Evolutionary conservation across 2,797 vertebrate genomes (phyloP).

Genomic region (Centropyge bicolor): DNA sequence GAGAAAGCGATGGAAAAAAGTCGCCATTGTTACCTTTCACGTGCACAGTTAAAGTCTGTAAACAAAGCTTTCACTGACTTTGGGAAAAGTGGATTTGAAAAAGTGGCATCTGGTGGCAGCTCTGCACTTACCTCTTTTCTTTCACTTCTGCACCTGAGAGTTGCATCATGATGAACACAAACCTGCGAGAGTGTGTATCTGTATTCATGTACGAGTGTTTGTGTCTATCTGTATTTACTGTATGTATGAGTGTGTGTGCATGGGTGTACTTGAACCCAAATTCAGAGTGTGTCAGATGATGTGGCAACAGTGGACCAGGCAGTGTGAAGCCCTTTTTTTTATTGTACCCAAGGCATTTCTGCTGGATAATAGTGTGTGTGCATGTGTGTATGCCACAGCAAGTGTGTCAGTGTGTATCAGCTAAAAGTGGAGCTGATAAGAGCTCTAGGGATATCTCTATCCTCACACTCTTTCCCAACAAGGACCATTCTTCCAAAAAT

Average conservation of each 20-base stretch:
- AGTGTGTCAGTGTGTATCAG: slow-evolving; percentile 54
- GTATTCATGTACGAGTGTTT: slow-evolving; percentile 32
- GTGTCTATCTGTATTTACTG: slow-evolving; percentile 36
- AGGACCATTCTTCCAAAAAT: slow-evolving; percentile 60
- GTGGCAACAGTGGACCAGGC: slow-evolving; percentile 49
- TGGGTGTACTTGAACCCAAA: slow-evolving; percentile 33
- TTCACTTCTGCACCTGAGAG: slow-evolving; percentile 57
- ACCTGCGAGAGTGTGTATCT: slow-evolving; percentile 17
- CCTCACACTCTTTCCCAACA: slow-evolving; percentile 54
- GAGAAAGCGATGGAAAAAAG: slow-evolving; percentile 5
- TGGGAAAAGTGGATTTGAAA: slow-evolving; percentile 31
- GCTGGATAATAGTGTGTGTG: slow-evolving; percentile 43
- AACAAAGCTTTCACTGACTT: slow-evolving; percentile 47
- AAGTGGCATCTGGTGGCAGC: slow-evolving; percentile 48
- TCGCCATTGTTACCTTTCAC: neutral
- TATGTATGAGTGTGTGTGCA: neutral
- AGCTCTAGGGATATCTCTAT: slow-evolving; percentile 64
- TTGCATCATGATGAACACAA: slow-evolving; percentile 63
- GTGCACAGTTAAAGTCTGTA: slow-evolving; percentile 11
- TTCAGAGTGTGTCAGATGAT: slow-evolving; percentile 57
- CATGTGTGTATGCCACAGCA: slow-evolving; percentile 17
- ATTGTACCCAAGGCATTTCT: slow-evolving; percentile 57
- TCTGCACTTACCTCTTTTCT: slow-evolving; percentile 38
- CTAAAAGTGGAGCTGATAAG: slow-evolving; percentile 59
- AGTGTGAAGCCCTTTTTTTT: slow-evolving; percentile 36